Evolutionary conservation across 2,888 invertebrate species (phyloP), one percentile per base, ranked within the genome.

Genomic region (Aspidiotus rigidus): DNA sequence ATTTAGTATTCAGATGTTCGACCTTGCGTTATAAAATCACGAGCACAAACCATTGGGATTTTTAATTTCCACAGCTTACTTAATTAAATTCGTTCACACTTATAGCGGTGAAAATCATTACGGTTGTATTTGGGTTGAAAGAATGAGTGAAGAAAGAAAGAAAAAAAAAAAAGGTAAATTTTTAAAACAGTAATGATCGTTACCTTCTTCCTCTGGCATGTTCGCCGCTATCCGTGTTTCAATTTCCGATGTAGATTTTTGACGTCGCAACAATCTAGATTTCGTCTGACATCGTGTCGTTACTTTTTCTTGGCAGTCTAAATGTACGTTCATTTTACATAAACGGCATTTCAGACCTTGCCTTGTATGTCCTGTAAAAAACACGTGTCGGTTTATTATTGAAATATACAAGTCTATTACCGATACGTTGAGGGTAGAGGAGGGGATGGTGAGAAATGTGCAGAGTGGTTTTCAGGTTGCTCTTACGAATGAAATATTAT

Each of bases 251-350:
- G 92, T 90, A 75, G 91, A 93, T 79, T 92, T 91, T 80, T 94
- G 93, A 64, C 93, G 82, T 72, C 93, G 84, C 71, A 94, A 81
- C 69, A 94, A 83, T 67, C 88, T 83, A 39, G 90, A 88, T 79
- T 91, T 92, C 15, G 90, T 88, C 73, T 93, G 91, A 77, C 93
- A 94, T 77, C 87, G 87, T 71, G 86, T 86, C 71, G 86, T 86
- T 11, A 90, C 86, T 79, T 90, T 86, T 72, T 80, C 82, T 73
- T 83, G 82, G 80, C 94, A 94, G 78, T 93, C 93, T 59, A 88
- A 84, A 80, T 94, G 94, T 69, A 91, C 88, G 79, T 93, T 94
- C 80, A 90, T 85, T 80, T 93, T 94, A 80, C 94, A 94, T 73
- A 92, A 84, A 69, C 92, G 85, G 78, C 94, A 94, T 73, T 91